Base-by-base conservation (phyloP, 2,888 invertebrate species). In the Sesamia inferens region DNA sequence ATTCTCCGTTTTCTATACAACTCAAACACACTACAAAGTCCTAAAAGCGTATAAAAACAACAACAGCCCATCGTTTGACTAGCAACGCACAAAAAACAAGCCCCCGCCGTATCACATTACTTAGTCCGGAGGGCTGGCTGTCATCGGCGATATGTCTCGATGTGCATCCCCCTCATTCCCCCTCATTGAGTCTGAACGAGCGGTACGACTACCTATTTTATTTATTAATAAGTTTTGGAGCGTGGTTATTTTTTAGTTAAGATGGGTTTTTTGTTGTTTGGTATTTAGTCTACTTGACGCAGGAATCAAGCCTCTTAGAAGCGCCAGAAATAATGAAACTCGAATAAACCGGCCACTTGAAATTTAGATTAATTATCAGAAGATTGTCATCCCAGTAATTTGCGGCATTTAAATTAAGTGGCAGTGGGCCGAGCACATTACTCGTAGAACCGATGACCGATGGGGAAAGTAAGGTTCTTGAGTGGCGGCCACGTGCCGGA, bases 51-150 rank as follows among this genome's bases (percentile, higher is more conserved):
- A 80, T 74, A 80, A 78, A 82, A 81, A 79, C 74, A 78, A 70
- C 54, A 70, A 68, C 82, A 74, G 48, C 13, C 11, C 58, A 51
- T 58, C 48, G 65, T 77, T 69, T 61, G 64, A 68, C 81, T 83
- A 80, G 74, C 65, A 22, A 65, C 68, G 68, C 58, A 75, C 70
- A 84, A 76, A 80, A 68, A 59, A 11, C 11, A 57, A 24, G n/a
- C 72, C 69, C 68, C 55, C 71, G 6, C 19, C 42, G 78, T 89
- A 82, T 92, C 90, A 61, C 6, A 84, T 92, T 92, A 88, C 91
- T 57, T 2, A 68, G 78, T 78, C 70, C 59, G 63, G 85, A 87
- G 89, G 88, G 87, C 85, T 85, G 74, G 83, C 90, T 91, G 92
- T 92, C 92, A 86, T 70, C 85, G 73, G 61, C 79, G 78, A 88